A percentile compares a stretch with the other conserved stretches of the same genome.
Conservation (phyloP, 1,140 invertebrate species). For the Choristoneura fumiferana region DNA sequence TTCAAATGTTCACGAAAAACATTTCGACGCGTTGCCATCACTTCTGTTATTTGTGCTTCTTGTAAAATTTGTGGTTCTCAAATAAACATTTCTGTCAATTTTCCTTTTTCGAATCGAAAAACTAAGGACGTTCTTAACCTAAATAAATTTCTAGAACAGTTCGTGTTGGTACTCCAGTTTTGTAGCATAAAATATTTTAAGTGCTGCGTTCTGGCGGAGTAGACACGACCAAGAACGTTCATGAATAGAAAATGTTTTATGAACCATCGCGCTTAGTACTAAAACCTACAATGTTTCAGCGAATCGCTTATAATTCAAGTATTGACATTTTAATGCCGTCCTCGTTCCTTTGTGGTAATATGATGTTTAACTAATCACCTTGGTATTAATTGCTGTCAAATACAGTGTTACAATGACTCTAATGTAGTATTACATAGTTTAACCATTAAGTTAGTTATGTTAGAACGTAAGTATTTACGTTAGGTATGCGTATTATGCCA, state of each 20-base stretch:
- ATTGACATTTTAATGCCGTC: constrained; percentile 65
- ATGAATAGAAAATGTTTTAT: constrained; percentile 50
- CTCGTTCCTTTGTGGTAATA: constrained; percentile 32
- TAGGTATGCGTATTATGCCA: constrained; percentile 25
- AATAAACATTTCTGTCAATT: too few relatives aligned
- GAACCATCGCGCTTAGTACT: constrained; percentile 37
- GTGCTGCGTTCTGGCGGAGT: constrained; percentile 11
- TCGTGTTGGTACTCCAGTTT: constrained; percentile 6
- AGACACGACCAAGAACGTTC: constrained; percentile 22
- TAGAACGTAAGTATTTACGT: constrained; percentile 34
- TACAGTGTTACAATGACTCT: neutral
- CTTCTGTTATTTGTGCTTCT: neutral
- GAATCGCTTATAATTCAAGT: constrained; percentile 50
- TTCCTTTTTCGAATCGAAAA: neutral
- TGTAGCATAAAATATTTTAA: constrained; percentile 15
- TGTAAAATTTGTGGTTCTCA: too few relatives aligned
- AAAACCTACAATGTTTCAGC: constrained; percentile 45
- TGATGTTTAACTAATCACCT: constrained; percentile 44
- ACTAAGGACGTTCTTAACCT: neutral
- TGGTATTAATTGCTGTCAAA: constrained; percentile 20
- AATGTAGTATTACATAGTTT: too few relatives aligned
- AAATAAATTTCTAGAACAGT: constrained; percentile 5
- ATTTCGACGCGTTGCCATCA: neutral
- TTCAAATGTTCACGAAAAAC: constrained; percentile 3
- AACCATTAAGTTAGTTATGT: constrained; percentile 24